Conservation (phyloP, 2,888 invertebrate species). For the Apomyelois bistriatella region DNA sequence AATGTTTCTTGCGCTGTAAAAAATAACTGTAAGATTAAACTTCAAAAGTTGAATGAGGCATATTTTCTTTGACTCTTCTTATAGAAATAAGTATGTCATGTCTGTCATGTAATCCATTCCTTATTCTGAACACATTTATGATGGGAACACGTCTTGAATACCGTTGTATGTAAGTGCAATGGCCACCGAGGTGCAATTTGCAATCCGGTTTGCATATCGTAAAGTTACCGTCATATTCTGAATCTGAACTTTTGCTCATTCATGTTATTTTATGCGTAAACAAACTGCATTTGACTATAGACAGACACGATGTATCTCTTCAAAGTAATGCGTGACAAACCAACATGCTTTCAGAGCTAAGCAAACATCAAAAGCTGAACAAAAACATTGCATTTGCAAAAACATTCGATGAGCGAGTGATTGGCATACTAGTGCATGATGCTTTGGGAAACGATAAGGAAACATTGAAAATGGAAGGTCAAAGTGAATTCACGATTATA, state of each 20-base stretch:
- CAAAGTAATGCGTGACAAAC: constrained; percentile 31
- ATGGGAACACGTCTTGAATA: constrained; percentile 57
- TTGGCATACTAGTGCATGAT: constrained; percentile 34
- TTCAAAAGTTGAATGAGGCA: neutral
- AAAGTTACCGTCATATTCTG: constrained; percentile 43
- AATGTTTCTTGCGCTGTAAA: neutral
- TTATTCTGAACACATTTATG: constrained; percentile 51
- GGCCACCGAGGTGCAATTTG: constrained; percentile 53
- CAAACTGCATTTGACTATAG: constrained; percentile 72
- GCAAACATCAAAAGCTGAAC: constrained; percentile 38
- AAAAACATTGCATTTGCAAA: constrained; percentile 29
- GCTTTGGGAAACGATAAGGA: constrained; percentile 22
- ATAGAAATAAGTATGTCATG: constrained; percentile 52
- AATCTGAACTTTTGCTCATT: constrained; percentile 52
- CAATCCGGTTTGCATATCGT: constrained; percentile 59
- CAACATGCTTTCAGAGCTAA: constrained; percentile 48
- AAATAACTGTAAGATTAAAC: neutral
- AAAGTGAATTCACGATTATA: constrained; percentile 19
- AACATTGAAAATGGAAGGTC: constrained; percentile 23
- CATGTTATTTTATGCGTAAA: constrained; percentile 23
- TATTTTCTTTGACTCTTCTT: constrained; percentile 22
- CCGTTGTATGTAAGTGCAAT: constrained; percentile 66
- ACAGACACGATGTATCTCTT: constrained; percentile 25
- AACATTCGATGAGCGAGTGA: constrained; percentile 37
- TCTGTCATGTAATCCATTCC: constrained; percentile 27